phyloP scores from a whole-genome alignment of 2,113 vertebrate species.

The pig (Sus scrofa) region DNA sequence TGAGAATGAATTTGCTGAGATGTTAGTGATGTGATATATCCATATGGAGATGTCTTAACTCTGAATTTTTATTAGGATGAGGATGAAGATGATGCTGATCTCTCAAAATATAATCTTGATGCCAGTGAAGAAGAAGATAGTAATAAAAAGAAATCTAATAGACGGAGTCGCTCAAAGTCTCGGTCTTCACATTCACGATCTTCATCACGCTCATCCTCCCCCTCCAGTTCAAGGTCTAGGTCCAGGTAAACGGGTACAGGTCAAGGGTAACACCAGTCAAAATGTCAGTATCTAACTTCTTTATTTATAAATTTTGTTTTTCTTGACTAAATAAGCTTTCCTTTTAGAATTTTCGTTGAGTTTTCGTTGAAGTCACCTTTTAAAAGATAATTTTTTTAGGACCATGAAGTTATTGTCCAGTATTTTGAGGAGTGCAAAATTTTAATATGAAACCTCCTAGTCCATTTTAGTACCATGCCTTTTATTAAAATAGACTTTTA shows the following conservation, averaged over 20 bases:
- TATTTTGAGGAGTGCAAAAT: conserved; percentile 52
- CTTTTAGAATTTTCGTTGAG: conserved; percentile 39
- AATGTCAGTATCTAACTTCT: conserved; percentile 99
- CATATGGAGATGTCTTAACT: neutral
- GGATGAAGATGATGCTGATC: conserved; percentile 94
- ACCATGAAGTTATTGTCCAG: neutral
- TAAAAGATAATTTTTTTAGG: conserved; percentile 54
- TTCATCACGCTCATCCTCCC: conserved; percentile 95
- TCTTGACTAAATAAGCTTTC: conserved; percentile 78
- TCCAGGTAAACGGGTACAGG: conserved; percentile 99
- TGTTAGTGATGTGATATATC: neutral
- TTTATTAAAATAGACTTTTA: conserved; percentile 28
- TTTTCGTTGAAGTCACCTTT: conserved; percentile 48
- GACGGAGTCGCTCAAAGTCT: conserved; percentile 93
- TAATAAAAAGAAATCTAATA: conserved; percentile 88
- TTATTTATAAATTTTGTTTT: conserved; percentile 88
- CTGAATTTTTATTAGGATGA: conserved; percentile 90
- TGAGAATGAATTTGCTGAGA: conserved; percentile 10
- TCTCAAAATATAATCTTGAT: conserved; percentile 98
- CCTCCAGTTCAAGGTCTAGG: conserved; percentile 99
- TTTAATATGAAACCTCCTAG: neutral
- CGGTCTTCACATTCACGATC: conserved; percentile 95
- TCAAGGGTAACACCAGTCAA: conserved; percentile 99
- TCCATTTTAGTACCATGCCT: conserved; percentile 14
- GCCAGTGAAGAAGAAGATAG: conserved; percentile 94